Conservation (phyloP, 2,797 vertebrate genomes). For the Pelochelys cantorii region DNA sequence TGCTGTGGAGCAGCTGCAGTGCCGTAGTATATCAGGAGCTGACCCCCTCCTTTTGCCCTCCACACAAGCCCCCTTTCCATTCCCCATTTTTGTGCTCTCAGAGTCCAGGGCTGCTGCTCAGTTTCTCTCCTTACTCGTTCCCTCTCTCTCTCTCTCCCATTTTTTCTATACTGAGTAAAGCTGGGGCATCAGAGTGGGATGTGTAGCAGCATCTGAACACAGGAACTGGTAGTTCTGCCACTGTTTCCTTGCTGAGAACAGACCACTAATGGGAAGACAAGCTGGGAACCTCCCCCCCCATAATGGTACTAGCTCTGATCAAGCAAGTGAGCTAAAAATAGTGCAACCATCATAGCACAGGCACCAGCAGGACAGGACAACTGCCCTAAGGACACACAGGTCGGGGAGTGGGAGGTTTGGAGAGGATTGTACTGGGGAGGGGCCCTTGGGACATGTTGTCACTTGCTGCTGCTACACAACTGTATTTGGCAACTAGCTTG, state of each 20-base stretch:
- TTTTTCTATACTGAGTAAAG: not conserved
- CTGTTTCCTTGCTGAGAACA: slow-evolving; percentile 25
- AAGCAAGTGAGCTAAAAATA: not conserved
- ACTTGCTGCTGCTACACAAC: not conserved
- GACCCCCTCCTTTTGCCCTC: not conserved
- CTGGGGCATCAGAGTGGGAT: slow-evolving; percentile 58
- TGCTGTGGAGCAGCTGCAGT: not conserved
- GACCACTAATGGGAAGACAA: not conserved
- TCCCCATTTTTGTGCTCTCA: not conserved
- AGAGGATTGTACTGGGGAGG: not conserved
- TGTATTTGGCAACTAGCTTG: not conserved
- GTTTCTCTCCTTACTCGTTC: slow-evolving; percentile 15
- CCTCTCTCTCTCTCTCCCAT: not conserved
- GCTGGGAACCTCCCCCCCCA: not conserved
- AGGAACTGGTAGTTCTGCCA: slow-evolving; percentile 54
- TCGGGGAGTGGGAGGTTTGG: not conserved
- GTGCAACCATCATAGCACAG: too few species aligned
- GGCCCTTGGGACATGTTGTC: too few species aligned
- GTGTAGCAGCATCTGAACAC: slow-evolving; percentile 34
- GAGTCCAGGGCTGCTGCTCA: not conserved
- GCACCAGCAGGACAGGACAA: not conserved
- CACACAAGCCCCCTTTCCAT: not conserved
- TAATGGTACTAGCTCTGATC: not conserved
- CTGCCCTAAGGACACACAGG: not conserved
- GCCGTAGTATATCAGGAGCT: not conserved